Evolutionary conservation across 2,797 vertebrate genomes (phyloP), one percentile per base, ranked within the genome.

Genomic region (Schizopygopsis pylzovi): DNA sequence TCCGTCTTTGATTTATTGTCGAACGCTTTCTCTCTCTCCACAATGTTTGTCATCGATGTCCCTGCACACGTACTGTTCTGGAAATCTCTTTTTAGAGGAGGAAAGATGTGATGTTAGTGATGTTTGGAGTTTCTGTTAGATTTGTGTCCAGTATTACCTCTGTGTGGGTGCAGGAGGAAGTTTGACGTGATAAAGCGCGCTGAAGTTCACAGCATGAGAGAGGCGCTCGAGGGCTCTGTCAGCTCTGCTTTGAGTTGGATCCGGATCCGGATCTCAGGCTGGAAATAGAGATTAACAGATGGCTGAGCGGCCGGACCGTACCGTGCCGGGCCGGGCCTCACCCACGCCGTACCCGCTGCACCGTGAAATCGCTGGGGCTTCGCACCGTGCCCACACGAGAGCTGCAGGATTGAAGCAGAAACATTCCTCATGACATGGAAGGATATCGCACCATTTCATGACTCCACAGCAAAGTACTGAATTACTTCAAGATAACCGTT

Each of bases 261-360:
- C 90, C 88, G 92, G 90, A 86, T 89, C 90, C 88, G 92, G 90
- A 86, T 89, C 91, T 89, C 79, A 88, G 89, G 92, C 92, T 94
- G 93, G 91, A 95, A 94, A 95, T 94, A 93, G 93, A 94, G 91
- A 85, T 81, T 87, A 91, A 91, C 95, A 96, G 95, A 96, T 96
- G 95, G 94, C 88, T 90, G 92, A 91, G 89, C 52, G 75, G 33
- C 52, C 37, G 91, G 92, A 33, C 28, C 28, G 28, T 28, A 28
- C 33, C 33, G 33, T 33, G 18, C 52, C 37, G 91, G 92, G 92
- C 90, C 89, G 91, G 92, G 88, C 89, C 82, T 89, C 87, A 73
- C 92, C 90, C 89, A 93, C 92, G 92, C 90, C 92, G 91, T 90
- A 92, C 90, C 87, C 85, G 82, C 88, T 87, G 81, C 81, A 75